Conservation (phyloP, 2,797 vertebrate genomes). For the Tragelaphus oryx region DNA sequence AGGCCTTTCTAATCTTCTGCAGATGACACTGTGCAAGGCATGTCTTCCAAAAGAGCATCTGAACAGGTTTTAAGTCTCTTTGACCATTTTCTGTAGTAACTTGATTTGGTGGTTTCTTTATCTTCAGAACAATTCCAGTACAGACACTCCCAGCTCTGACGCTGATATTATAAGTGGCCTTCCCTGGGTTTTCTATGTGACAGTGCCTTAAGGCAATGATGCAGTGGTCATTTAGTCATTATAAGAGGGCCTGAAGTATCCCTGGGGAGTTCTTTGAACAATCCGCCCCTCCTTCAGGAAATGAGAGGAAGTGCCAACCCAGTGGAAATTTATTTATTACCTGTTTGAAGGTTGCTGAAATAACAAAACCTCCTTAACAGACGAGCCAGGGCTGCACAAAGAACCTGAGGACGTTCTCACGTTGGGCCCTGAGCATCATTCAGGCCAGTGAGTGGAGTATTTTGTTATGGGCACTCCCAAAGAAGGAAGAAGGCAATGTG, state of each 20-base stretch:
- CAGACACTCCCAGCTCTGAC: conserved; percentile 12
- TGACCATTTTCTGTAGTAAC: conserved; percentile 13
- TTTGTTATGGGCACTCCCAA: conserved; percentile 15
- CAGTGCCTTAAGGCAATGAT: conserved; percentile 16
- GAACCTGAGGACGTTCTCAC: conserved; percentile 49
- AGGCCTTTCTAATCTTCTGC: neutral
- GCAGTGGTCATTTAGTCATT: conserved; percentile 67
- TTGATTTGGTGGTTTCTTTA: neutral
- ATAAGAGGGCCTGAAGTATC: conserved; percentile 73
- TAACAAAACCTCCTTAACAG: conserved; percentile 76
- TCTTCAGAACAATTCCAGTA: conserved; percentile 67
- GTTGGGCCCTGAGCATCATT: conserved; percentile 18
- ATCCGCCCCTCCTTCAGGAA: conserved; percentile 81
- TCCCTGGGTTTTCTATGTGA: conserved; percentile 59
- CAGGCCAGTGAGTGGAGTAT: neutral
- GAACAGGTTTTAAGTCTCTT: neutral
- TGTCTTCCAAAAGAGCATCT: neutral
- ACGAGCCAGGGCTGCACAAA: conserved; percentile 56
- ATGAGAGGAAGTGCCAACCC: conserved; percentile 84
- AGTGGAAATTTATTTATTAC: conserved; percentile 83
- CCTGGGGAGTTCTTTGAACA: conserved; percentile 77
- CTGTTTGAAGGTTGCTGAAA: conserved; percentile 81
- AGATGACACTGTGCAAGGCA: neutral
- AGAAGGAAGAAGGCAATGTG: conserved; percentile 45
- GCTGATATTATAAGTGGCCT: conserved; percentile 63